phyloP scores from a whole-genome alignment of 2,797 vertebrate genomes.

The Megalops cyprinoides region DNA sequence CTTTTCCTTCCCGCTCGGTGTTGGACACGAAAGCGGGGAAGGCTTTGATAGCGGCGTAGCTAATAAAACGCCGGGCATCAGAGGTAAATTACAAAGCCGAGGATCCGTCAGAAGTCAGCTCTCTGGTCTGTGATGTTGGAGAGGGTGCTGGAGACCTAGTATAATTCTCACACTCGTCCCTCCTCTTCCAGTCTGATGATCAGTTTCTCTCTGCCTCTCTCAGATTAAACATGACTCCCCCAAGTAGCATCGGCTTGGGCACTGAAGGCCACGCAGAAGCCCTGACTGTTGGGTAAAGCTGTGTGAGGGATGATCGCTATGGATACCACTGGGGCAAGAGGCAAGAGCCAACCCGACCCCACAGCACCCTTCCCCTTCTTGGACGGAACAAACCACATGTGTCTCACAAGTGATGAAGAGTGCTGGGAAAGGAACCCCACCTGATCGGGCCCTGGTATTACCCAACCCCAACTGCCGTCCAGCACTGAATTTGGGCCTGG shows the following conservation, averaged over 20 bases:
- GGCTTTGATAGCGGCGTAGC: conserved; percentile 1
- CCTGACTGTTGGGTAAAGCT: too few relatives aligned
- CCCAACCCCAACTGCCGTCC: conserved; percentile 38
- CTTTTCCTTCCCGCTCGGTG: not conserved
- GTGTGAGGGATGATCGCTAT: too few relatives aligned
- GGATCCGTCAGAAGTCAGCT: not conserved
- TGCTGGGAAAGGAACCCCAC: conserved; percentile 16
- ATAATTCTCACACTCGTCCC: too few relatives aligned
- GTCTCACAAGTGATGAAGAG: not conserved
- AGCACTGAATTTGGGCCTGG: too few relatives aligned
- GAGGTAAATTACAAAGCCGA: conserved; percentile 8
- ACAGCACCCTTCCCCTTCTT: conserved; percentile 17
- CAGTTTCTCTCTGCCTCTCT: not conserved
- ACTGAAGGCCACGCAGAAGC: too few relatives aligned
- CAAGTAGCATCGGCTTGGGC: too few relatives aligned
- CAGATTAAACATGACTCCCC: too few relatives aligned
- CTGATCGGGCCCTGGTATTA: conserved; percentile 49
- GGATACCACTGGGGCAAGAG: conserved; percentile 8
- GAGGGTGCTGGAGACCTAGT: not conserved
- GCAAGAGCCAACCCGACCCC: conserved; percentile 12
- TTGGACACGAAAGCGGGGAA: not conserved
- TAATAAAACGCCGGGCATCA: not conserved
- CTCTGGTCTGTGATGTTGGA: not conserved
- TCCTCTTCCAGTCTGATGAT: too few relatives aligned
- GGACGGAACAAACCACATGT: conserved; percentile 20